Evolutionary conservation across 2,888 invertebrate species (phyloP).

Genomic region (Drosophila koepferae): DNA sequence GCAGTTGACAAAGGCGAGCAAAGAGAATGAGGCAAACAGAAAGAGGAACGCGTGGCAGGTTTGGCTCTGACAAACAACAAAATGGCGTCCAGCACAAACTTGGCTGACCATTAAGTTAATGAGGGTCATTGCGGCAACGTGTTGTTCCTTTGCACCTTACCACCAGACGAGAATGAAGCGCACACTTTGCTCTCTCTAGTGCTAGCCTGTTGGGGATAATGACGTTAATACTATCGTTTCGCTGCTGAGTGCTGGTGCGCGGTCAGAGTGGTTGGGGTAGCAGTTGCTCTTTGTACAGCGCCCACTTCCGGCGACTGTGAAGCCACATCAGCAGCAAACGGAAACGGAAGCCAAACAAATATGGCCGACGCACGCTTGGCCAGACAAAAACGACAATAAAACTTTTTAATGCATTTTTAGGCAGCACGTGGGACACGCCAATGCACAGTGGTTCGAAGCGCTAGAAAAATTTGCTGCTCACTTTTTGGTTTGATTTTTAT

Average conservation of each 20-base stretch:
- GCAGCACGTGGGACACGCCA: slow-evolving; percentile 17
- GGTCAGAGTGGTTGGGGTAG: not conserved
- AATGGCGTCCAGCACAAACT: slow-evolving; percentile 46
- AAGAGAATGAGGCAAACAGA: too few relatives aligned
- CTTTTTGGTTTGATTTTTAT: not conserved
- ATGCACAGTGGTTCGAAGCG: slow-evolving; percentile 43
- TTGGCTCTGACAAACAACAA: slow-evolving; percentile 26
- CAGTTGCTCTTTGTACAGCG: slow-evolving; percentile 60
- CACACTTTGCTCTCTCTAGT: slow-evolving; percentile 10
- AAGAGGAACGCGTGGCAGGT: not conserved
- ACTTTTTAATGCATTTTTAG: slow-evolving; percentile 74
- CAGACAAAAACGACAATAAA: slow-evolving; percentile 61
- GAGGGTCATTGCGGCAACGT: slow-evolving; percentile 75
- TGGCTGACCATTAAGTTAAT: slow-evolving; percentile 75
- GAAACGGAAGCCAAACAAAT: slow-evolving; percentile 77
- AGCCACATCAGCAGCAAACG: slow-evolving; percentile 41
- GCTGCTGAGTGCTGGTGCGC: not conserved
- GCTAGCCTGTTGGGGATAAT: slow-evolving; percentile 55
- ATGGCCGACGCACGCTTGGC: slow-evolving; percentile 62
- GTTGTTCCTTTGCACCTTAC: slow-evolving; percentile 72
- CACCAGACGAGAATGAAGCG: slow-evolving; percentile 22
- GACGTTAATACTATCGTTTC: slow-evolving; percentile 49
- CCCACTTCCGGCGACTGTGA: slow-evolving; percentile 57
- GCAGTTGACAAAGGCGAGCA: slow-evolving; percentile 33
- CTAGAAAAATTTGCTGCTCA: slow-evolving; percentile 7